Evolutionary conservation across 2,797 vertebrate genomes (phyloP).

Genomic region (Craterocephalus amniculus): DNA sequence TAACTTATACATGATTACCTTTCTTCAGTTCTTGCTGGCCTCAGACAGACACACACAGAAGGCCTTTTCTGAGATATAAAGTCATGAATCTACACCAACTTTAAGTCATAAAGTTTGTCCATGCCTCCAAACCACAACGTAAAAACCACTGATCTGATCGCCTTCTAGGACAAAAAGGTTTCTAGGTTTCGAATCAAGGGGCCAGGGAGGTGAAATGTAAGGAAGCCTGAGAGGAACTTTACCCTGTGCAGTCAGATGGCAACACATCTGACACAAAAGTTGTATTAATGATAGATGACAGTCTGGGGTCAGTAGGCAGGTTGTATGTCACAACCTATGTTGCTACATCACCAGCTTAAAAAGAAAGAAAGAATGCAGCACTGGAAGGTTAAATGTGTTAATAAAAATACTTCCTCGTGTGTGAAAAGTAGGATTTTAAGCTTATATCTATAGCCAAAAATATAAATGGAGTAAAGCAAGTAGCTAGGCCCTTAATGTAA

Average conservation of each 20-base stretch:
- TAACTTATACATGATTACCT: conserved; percentile 87
- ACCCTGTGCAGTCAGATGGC: conserved; percentile 49
- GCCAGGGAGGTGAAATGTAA: conserved; percentile 69
- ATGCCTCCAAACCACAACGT: conserved; percentile 5
- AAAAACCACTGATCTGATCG: conserved; percentile 17
- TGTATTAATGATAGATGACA: conserved; percentile 74
- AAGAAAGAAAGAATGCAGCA: conserved; percentile 1
- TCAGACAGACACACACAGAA: conserved; percentile 58
- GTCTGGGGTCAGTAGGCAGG: conserved; percentile 60
- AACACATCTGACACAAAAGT: conserved; percentile 70
- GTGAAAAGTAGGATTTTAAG: conserved; percentile 5
- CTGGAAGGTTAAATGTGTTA: conserved; percentile 4
- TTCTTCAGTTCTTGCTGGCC: conserved; percentile 64
- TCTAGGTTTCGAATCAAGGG: conserved; percentile 45
- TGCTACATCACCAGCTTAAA: conserved; percentile 23
- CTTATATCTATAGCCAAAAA: background rate
- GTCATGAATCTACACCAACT: conserved; percentile 10
- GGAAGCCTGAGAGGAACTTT: conserved; percentile 63
- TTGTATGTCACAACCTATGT: conserved; percentile 50
- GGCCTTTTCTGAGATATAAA: conserved; percentile 31
- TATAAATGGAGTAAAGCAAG: background rate
- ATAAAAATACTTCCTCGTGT: background rate
- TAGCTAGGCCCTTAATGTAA: conserved; percentile 44
- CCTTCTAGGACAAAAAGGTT: conserved; percentile 27
- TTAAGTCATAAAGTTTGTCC: conserved; percentile 23